Base-by-base conservation (phyloP, 2,797 vertebrate genomes). In the Acanthornis magna region DNA sequence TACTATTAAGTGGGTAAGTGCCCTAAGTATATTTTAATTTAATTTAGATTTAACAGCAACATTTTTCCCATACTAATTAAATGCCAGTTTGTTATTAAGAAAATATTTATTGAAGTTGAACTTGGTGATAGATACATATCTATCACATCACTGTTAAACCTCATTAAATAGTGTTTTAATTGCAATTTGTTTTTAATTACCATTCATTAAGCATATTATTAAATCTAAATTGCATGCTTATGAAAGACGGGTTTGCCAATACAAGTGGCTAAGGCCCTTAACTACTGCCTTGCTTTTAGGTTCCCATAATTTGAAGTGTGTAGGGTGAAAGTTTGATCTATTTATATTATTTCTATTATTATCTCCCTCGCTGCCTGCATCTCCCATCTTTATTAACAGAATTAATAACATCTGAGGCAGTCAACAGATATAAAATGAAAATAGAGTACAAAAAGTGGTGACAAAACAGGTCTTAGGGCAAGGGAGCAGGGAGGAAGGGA, bases 171-270 rank as follows among this genome's bases (percentile, higher is more conserved):
- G 90, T 95, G 95, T 97, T 98, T 98, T 97, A 98, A 98, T 98
- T 98, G 97, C 96, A 98, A 97, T 97, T 98, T 97, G 96, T 95
- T 96, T 97, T 97, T 97, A 98, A 98, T 98, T 98, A 97, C 96
- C 93, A 96, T 97, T 97, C 97, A 98, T 97, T 97, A 98, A 96
- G 88, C 96, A 97, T 97, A 97, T 97, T 97, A 97, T 98, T 97
- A 96, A 97, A 97, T 96, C 93, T 95, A 97, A 97, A 97, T 98
- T 96, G 90, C 96, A 85, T 96, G 91, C 90, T 96, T 97, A 96
- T 96, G 96, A 97, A 96, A 96, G 61, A 83, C 10, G 30, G 16
- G 50, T 90, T 97, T 98, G 84, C 94, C 91, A 78, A 89, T 93
- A 76, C 76, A 62, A 97, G 81, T 71, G 77, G 50, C 71, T 92